phyloP scores from a whole-genome alignment of 2,113 vertebrate species.

The Origma solitaria region DNA sequence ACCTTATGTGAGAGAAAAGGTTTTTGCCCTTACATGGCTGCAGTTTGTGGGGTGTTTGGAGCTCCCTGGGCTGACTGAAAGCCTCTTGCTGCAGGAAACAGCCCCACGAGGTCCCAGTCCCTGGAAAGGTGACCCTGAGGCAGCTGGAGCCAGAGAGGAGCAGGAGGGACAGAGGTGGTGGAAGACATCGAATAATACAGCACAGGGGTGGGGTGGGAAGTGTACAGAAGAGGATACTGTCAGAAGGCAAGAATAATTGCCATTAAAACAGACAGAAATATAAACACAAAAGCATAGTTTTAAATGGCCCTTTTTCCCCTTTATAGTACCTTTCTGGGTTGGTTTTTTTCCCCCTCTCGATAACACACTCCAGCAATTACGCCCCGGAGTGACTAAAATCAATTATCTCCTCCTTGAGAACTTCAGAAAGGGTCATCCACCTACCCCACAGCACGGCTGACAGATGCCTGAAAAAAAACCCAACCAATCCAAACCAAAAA shows the following conservation, averaged over 20 bases:
- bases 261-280: not conserved
- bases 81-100: not conserved
- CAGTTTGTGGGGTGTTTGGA: not conserved
- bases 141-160: not conserved
- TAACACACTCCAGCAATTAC: not conserved
- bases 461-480: not conserved
- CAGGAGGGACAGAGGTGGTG: not conserved
- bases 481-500: not conserved
- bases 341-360: fast-evolving
- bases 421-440: not conserved
- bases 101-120: not conserved
- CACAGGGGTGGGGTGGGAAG: not conserved
- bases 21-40: not conserved
- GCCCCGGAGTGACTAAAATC: not conserved
- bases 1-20: not conserved
- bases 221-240: fast-evolving
- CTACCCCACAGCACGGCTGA: not conserved
- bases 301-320: fast-evolving
- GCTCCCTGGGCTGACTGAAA: not conserved
- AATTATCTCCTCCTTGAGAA: not conserved
- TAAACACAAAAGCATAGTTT: not conserved
- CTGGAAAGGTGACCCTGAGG: no score
- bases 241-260: not conserved
- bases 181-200: not conserved
- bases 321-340: not conserved